Evolutionary conservation across 2,113 vertebrate species (phyloP).

Genomic region (Prionailurus bengalensis): DNA sequence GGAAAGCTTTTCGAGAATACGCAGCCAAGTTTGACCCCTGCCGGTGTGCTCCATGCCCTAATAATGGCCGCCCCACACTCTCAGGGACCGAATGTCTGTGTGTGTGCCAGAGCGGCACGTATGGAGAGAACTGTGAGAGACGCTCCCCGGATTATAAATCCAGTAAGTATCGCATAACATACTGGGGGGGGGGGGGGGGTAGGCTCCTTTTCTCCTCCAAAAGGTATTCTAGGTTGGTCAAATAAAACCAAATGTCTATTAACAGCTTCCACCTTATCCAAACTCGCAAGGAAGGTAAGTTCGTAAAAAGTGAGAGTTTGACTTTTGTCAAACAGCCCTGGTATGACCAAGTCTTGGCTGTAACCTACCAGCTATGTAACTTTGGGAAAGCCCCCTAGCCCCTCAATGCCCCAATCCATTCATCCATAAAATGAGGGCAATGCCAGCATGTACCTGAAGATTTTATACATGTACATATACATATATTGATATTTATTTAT

Average conservation of each 20-base stretch:
- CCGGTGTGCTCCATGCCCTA: conserved; percentile 92
- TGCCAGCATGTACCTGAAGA: neutral
- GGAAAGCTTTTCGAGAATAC: conserved; percentile 91
- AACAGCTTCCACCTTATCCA: neutral
- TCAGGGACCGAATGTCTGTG: conserved; percentile 92
- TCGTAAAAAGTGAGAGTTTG: neutral
- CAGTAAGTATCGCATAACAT: conserved; percentile 84
- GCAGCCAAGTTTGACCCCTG: conserved; percentile 91
- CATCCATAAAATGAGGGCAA: neutral
- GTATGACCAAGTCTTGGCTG: neutral
- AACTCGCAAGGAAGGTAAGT: neutral
- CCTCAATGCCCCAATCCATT: neutral
- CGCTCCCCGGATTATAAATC: conserved; percentile 89
- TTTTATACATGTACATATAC: neutral
- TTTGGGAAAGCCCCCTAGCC: neutral
- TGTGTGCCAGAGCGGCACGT: conserved; percentile 93
- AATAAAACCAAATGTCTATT: neutral
- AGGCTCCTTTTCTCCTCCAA: neutral
- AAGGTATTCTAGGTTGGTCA: neutral
- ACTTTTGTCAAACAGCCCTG: neutral
- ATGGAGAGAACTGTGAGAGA: conserved; percentile 90
- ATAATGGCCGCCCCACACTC: conserved; percentile 90
- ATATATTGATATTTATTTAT: neutral
- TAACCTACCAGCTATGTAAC: neutral
- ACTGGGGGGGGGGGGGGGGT: too few species aligned